Base-by-base conservation (phyloP, 2,797 vertebrate genomes). In the Myoxocephalus aenaeus region DNA sequence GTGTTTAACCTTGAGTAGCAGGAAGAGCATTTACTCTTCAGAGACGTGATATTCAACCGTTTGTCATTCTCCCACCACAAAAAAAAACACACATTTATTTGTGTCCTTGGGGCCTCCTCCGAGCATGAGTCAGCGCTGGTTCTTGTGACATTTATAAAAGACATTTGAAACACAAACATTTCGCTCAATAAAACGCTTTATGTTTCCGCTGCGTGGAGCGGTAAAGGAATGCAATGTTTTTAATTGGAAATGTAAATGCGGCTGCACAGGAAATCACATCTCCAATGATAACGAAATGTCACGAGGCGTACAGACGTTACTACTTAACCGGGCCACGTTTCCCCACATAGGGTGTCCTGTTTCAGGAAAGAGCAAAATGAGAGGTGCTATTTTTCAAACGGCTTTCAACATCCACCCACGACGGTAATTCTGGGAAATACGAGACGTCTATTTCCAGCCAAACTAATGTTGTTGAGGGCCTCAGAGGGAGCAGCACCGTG, bases 361-460 rank as follows among this genome's bases (percentile, higher is more conserved):
- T 83, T 83, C 82, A 86, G 65, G 68, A 82, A 85, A 79, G 76
- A 83, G 36, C 57, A 68, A 83, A 67, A 65, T 20, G 48, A 82
- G 70, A 81, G 73, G 79, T 77, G 71, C 51, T 77, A 64, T 75
- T 86, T 85, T 77, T 81, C 65, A 74, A 85, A 74, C 57, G 18
- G 76, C 81, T 87, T 84, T 84, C 71, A 79, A 70, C 77, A 75
- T 76, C 81, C 82, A 89, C 81, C 85, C 83, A 83, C 57, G 2
- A 62, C 3, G 1, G 15, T 76, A 78, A 78, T 84, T 80, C 80
- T 50, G 69, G 65, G 81, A 90, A 89, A 89, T 50, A 78, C 65
- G 70, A 89, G 71, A 79, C 4, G 5, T 50, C 66, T 83, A 78
- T 86, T 90, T 88, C 65, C 75, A 89, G 81, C 79, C 66, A 80